Evolutionary conservation across 2,888 invertebrate genomes (phyloP).

Genomic region (Amiota mariae): DNA sequence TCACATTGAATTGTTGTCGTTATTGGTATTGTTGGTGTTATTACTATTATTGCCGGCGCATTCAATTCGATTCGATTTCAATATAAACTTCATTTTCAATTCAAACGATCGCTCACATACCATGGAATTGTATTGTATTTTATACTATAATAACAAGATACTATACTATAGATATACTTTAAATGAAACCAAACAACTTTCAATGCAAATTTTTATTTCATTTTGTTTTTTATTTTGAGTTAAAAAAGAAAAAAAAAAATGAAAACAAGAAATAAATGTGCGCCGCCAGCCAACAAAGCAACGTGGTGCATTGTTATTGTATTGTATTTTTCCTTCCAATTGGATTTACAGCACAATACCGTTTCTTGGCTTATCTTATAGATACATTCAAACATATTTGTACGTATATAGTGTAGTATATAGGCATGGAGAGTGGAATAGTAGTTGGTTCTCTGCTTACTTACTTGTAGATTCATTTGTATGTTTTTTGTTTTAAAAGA

Average conservation of each 20-base stretch:
- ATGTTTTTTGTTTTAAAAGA: neutral
- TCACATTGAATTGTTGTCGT: neutral
- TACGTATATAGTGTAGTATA: neutral
- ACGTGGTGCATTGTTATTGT: too few species aligned
- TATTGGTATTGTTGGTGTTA: neutral
- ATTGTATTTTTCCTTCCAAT: too few species aligned
- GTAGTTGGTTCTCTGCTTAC: neutral
- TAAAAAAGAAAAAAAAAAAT: neutral
- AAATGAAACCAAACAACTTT: constrained; percentile 50
- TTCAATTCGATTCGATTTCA: constrained; percentile 46
- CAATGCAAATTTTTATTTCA: constrained; percentile 56
- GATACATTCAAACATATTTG: neutral
- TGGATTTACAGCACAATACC: too few species aligned
- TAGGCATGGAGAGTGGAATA: too few species aligned
- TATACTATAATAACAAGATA: neutral
- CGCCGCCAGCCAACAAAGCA: neutral
- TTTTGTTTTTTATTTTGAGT: neutral
- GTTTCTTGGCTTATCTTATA: neutral
- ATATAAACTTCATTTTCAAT: constrained; percentile 28
- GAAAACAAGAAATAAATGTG: neutral
- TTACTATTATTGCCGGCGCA: constrained; percentile 3
- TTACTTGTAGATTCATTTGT: neutral
- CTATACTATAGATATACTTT: neutral
- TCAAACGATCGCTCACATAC: neutral
- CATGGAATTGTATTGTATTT: neutral